Evolutionary conservation across 2,888 invertebrate species (phyloP), one percentile per base, ranked within the genome.

Genomic region (Drosophila fungiperda): DNA sequence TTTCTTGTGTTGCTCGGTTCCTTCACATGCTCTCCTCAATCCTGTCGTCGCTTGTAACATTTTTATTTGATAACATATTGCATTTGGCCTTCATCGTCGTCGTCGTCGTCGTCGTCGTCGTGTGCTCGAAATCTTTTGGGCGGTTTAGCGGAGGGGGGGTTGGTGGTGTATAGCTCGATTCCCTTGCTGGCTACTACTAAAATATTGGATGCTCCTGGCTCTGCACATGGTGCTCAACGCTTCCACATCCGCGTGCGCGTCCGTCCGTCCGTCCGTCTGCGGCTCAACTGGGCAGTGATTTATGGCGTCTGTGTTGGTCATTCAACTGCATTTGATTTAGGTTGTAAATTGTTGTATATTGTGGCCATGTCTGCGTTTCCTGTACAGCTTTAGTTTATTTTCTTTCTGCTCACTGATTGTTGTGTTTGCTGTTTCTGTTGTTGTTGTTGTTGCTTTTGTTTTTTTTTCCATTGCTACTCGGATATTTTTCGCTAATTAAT

Each of bases 271-370:
- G 35, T 78, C 68, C 77, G 84, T 63, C 82, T 78, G 69, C 78
- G 78, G 79, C 87, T 82, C 90, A 87, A 87, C 84, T 88, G 86
- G 88, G 62, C 60, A 63, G 83, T 87, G 90, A 87, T 87, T 87
- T 87, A 87, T 87, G 90, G 90, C 83, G 88, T 90, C 89, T 87
- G 90, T 76, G 90, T 75, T 87, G 90, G 87, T 90, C 87, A 83
- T 90, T 90, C 87, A 87, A 90, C 88, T 90, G 87, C 90, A 85
- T 90, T 87, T 90, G 90, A 87, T 87, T 87, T 90, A 89, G 89
- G 87, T 87, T 90, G 89, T 89, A 86, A 85, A 85, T 85, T 90
- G 90, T 90, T 88, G 82, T 85, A 88, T 88, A 88, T 88, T 87
- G 83, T 87, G 82, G 82, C 82, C 79, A 73, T 82, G 79, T 75